phyloP scores from a whole-genome alignment of 2,113 vertebrate species.

The Bubo bubo region DNA sequence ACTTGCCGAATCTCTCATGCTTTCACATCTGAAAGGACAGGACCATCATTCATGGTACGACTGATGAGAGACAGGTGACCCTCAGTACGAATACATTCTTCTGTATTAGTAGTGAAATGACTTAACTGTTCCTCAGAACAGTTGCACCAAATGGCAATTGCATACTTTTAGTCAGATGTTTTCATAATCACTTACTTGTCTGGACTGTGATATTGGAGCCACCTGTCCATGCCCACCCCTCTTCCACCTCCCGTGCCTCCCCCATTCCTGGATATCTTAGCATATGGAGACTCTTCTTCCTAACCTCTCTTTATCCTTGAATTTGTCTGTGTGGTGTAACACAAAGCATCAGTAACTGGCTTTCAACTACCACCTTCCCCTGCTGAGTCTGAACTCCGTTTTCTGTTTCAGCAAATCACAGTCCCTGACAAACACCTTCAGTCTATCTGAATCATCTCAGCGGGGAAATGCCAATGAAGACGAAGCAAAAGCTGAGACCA shows the following conservation, averaged over 20 bases:
- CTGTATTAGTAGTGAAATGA: not conserved
- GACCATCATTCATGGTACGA: not conserved
- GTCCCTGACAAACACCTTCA: constrained; percentile 95
- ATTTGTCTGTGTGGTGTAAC: not conserved
- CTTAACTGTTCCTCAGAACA: not conserved
- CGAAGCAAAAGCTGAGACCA: constrained; percentile 95
- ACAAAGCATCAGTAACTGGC: not conserved
- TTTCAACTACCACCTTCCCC: not conserved
- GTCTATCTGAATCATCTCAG: constrained; percentile 81
- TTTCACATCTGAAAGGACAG: not conserved
- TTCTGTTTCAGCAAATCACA: constrained; percentile 89
- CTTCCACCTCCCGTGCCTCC: not conserved
- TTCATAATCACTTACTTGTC: not conserved
- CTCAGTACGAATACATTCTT: not conserved
- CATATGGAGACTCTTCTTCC: not conserved
- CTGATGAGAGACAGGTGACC: not conserved
- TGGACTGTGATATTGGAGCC: not conserved
- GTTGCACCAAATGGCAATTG: not conserved
- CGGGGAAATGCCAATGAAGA: constrained; percentile 85
- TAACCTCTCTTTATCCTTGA: not conserved
- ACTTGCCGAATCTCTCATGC: not conserved
- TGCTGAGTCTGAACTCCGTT: constrained; percentile 4
- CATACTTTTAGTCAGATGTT: not conserved
- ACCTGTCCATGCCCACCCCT: not conserved
- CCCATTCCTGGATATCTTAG: not conserved